These are phyloP conservation scores for Apoda limacodes DNA, from an alignment of 2,888 invertebrate genomes.

Conservation along the genomic window DNA sequence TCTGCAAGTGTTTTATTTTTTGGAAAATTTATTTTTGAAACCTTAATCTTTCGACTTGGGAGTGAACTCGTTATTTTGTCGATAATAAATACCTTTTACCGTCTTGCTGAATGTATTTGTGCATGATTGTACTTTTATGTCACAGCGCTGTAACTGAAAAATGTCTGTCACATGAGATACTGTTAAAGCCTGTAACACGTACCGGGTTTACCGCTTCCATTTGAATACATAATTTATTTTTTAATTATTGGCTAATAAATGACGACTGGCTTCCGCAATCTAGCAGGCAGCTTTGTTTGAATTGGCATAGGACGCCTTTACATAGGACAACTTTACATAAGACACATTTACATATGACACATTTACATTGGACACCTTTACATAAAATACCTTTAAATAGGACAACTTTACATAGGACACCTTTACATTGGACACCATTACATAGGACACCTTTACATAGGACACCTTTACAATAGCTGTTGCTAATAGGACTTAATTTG, in stretches of 20 bases:
- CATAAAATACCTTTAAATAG: no score
- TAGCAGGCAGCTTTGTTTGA: constrained; percentile 6
- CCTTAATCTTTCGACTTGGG: no score
- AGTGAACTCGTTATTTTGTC: no score
- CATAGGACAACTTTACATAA: no score
- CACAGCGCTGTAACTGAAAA: constrained; percentile 6
- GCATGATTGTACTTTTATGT: no score
- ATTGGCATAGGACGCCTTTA: constrained; percentile 3
- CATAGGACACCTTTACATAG: no score
- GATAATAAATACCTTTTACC: constrained; percentile 5
- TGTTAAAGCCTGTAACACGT: constrained; percentile 7
- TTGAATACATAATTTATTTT: constrained; percentile 1
- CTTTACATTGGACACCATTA: constrained; percentile 3
- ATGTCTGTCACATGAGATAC: constrained; percentile 4
- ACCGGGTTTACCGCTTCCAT: constrained; percentile 2
- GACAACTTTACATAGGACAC: constrained; percentile 6
- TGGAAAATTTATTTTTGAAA: no score
- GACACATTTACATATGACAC: no score
- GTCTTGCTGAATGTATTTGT: no score
- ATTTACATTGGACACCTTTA: constrained; percentile 5
- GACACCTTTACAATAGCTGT: constrained; percentile 8
- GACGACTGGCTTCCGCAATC: constrained; percentile 11
- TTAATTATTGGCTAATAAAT: constrained; percentile 6
- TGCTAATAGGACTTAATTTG: constrained; percentile 5
- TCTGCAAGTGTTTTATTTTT: constrained; percentile 3